Evolutionary conservation across 2,113 vertebrate genomes (phyloP), one percentile per base, ranked within the genome.

Genomic region (Oreocharis arfaki): DNA sequence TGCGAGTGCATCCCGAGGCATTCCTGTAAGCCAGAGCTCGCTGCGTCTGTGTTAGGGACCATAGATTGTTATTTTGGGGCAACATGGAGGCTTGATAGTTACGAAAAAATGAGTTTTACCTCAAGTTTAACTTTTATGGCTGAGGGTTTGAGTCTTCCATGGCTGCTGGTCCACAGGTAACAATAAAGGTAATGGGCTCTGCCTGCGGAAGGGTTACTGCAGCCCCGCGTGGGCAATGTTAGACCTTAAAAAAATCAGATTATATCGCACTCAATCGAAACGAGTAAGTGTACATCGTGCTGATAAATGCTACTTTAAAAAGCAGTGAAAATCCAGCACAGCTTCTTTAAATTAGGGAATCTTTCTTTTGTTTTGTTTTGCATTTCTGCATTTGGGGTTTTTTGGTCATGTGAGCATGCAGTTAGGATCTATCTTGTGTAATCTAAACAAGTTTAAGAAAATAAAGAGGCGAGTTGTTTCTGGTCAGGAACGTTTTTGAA

Each of bases 41-140:
- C 4, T 0, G 11, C 0, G 0, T 20, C 82, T 28, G 27, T 0
- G 0, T 41, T 57, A 13, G 23, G 18, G 55, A 65, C 28, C 0
- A 0, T 21, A 13, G 46, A 8, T 56, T 42, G 41, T 44, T 65
- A 15, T 46, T 71, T 46, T 52, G 44, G 35, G 35, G 33, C 46
- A 71, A 59, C 44, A 35, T 87, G 63, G 55, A 70, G 28, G 20
- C 85, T 67, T 75, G 59, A n/a, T 56, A 82, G 35, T 69, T 76
- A 46, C 27, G 65, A 23, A 61, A 93, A 96, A 91, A 79, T 23
- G 46, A 93, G 49, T 60, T 96, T 88, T 88, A 17, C 13, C 26
- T 93, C 71, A 67, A 73, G 55, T 94, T 75, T 65, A 87, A 82
- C 61, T 64, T 71, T 92, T 86, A 65, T 10, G 63, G 64, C 84